Percentiles rank a stretch among this genome's conserved stretches.
phyloP scores from a whole-genome alignment of 2,888 invertebrate genomes.

The Notodonta dromedarius region DNA sequence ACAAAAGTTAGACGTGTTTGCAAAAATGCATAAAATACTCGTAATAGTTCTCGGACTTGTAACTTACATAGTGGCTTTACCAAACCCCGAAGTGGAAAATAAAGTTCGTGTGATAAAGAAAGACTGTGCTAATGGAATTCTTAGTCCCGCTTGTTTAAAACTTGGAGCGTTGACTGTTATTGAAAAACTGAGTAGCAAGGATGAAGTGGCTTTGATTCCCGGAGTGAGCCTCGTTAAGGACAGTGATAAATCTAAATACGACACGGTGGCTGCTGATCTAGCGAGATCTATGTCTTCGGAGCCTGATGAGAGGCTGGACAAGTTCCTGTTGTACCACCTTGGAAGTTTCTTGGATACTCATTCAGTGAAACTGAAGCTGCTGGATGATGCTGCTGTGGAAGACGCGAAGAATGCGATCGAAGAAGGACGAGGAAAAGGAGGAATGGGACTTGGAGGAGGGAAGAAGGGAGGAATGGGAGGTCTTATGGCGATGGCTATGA shows the following conservation, averaged over 20 bases:
- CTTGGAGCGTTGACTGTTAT: slow-evolving; percentile 57
- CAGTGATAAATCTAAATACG: slow-evolving; percentile 84
- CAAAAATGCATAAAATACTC: slow-evolving; percentile 54
- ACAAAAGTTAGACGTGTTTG: slow-evolving; percentile 44
- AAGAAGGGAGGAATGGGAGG: slow-evolving; percentile 77
- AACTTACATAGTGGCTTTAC: slow-evolving; percentile 49
- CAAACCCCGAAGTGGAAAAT: slow-evolving; percentile 47
- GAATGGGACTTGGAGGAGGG: slow-evolving; percentile 58
- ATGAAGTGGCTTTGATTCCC: slow-evolving; percentile 54
- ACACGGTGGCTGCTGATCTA: slow-evolving; percentile 81
- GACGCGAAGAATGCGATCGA: slow-evolving; percentile 77
- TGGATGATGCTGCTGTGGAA: slow-evolving; percentile 84
- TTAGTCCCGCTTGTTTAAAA: slow-evolving; percentile 60
- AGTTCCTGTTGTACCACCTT: slow-evolving; percentile 87
- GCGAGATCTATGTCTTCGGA: slow-evolving; percentile 89
- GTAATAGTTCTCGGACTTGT: slow-evolving; percentile 31
- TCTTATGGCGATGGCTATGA: slow-evolving; percentile 82
- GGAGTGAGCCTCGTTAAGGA: slow-evolving; percentile 87
- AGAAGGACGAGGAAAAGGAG: slow-evolving; percentile 69
- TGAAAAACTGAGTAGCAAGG: slow-evolving; percentile 57
- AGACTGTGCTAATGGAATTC: slow-evolving; percentile 58
- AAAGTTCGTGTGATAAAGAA: slow-evolving; percentile 48
- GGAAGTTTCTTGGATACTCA: slow-evolving; percentile 88
- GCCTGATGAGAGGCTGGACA: slow-evolving; percentile 88
- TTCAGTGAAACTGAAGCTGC: slow-evolving; percentile 87